Evolutionary conservation across 2,888 invertebrate species (phyloP).

Genomic region (Atherix ibis): DNA sequence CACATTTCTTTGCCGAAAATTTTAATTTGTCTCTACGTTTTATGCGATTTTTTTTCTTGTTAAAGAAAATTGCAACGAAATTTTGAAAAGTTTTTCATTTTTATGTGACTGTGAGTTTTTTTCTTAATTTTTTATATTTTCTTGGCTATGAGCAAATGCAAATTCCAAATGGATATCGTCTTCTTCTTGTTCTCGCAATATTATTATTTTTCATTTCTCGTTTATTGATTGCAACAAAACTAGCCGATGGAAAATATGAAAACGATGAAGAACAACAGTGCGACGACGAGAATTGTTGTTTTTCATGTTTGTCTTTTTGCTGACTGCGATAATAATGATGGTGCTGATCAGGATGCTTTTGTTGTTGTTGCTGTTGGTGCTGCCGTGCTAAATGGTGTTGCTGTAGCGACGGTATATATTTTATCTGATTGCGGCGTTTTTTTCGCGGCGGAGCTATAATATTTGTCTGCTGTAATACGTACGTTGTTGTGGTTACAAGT

Average conservation of each 20-base stretch:
- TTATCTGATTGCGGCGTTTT: conserved; percentile 20
- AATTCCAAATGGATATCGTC: conserved; percentile 28
- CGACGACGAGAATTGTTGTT: no score
- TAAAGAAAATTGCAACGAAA: no score
- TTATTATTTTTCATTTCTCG: conserved; percentile 11
- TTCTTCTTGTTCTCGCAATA: conserved; percentile 20
- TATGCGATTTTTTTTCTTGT: no score
- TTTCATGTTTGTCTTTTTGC: conserved; percentile 16
- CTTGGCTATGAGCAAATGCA: conserved; percentile 34
- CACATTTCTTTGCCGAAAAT: no score
- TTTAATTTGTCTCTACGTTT: no score
- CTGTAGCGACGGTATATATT: background rate
- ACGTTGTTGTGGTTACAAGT: conserved; percentile 21
- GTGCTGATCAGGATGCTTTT: conserved; percentile 8
- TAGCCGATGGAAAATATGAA: conserved; percentile 9
- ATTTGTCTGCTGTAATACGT: conserved; percentile 26
- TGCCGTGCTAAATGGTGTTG: no score
- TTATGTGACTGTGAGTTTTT: no score
- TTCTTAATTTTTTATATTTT: no score
- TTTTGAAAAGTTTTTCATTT: no score
- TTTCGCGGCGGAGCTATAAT: conserved; percentile 26
- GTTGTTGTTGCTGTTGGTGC: conserved; percentile 4
- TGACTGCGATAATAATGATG: conserved; percentile 15
- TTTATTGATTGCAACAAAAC: conserved; percentile 8
- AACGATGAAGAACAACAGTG: conserved; percentile 11